Evolutionary conservation across 2,113 vertebrate genomes (phyloP), one percentile per base, ranked within the genome.

Genomic region (Nyctibius bracteatus): DNA sequence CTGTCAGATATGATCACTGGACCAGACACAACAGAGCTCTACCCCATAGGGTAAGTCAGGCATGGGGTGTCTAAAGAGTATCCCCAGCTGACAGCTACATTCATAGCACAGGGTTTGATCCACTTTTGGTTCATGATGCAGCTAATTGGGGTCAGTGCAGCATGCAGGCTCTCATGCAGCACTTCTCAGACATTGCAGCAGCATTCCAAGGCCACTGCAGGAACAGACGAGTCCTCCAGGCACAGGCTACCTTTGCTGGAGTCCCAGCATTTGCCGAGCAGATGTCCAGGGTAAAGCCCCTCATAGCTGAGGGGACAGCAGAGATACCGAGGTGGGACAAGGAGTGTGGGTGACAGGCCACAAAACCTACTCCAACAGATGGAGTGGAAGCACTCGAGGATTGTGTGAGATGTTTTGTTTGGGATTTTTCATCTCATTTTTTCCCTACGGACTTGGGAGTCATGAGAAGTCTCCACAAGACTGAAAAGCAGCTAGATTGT

Each of bases 1-100:
- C 44, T 80, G 6, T 46, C 59, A 61, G 58, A 41, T 25, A 51
- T 2, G 14, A 57, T 54, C n/a, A 28, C 58, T 47, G 63, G 22
- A 57, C 46, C 39, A 5, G 8, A 31, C 0, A 0, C 39, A 88
- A 33, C 57, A 14, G 35, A 86, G 30, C 30, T 62, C 19, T 58
- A 82, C 3, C 12, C 18, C 39, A 51, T 3, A 33, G 47, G 30
- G 12, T 43, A 63, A 68, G 16, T 39, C 30, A 37, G 20, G 35
- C n/a, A 46, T 12, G 28, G 31, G 37, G 18, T 79, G 9, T 35
- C 47, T 85, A 70, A 66, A 58, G 33, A 62, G 66, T 6, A 65
- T 17, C 30, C 41, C 10, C 24, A 86, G 80, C 16, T 61, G 58
- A 80, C 28, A 43, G 47, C 14, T 66, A 14, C 19, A 24, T 46